Evolutionary conservation across 2,113 vertebrate species (phyloP), one percentile per base, ranked within the genome.

Genomic region (Diphyllodes magnificus): DNA sequence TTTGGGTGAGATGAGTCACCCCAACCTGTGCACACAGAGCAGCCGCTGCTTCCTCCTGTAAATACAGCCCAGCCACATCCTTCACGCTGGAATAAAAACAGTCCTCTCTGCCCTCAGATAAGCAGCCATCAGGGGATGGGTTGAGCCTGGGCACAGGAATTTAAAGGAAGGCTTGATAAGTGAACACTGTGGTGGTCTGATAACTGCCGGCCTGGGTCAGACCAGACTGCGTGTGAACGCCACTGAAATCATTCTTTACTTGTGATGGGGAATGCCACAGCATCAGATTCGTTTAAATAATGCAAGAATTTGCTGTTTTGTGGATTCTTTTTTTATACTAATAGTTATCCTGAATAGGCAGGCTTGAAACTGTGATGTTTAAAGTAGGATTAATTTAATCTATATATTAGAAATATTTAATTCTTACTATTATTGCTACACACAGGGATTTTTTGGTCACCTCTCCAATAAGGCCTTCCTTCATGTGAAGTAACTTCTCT

Each of bases 321-420:
- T 94, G 77, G 15, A 71, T 80, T 94, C 13, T 96, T 90, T 96
- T 90, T 72, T 91, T 80, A 86, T 70, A 80, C 28, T 95, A 47
- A 73, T 86, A 86, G 42, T 75, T 95, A 60, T 44, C 23, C 79
- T 93, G 25, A 94, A 63, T 86, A 95, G 79, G 42, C 37, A 91
- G 65, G n/a, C 51, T 96, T 94, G 50, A 81, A 96, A 88, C 87
- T 82, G 77, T 94, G 66, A 77, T 65, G 64, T 81, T 88, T 92
- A 86, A 91, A 68, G 57, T 94, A 91, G n/a, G 33, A 65, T 90
- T 89, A 76, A 85, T 93, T 93, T 93, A 92, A 95, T 61, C 6
- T 83, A 9, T 96, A 14, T 73, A 83, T 78, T 86, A 56, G 39
- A 94, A 93, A 57, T 78, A 51, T 37, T 60, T 69, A 65, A 79